A percentile compares a stretch with the other conserved stretches of the same genome.
These are phyloP conservation scores for Lochmaea capreae DNA, from an alignment of 2,888 invertebrate species.

Conservation along the genomic window DNA sequence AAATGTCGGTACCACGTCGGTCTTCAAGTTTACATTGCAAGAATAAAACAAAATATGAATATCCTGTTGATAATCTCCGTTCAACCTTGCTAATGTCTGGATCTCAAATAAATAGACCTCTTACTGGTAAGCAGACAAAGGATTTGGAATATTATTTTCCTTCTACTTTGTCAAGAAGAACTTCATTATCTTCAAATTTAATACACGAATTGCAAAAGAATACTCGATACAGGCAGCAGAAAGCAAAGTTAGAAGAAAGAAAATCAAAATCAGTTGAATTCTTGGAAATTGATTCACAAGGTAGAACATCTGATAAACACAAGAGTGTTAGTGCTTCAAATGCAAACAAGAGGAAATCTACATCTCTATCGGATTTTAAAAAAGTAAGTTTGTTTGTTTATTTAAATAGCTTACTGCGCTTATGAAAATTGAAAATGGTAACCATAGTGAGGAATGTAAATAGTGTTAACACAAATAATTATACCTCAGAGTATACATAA, in stretches of 20 bases:
- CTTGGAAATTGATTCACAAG: slow-evolving; percentile 25
- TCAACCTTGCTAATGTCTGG: slow-evolving; percentile 1
- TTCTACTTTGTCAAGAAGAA: slow-evolving; percentile 35
- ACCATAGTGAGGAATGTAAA: background rate
- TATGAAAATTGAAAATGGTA: background rate
- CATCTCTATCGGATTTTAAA: slow-evolving; percentile 35
- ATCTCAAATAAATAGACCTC: slow-evolving; percentile 3
- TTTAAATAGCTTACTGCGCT: background rate
- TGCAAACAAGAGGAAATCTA: slow-evolving; percentile 33
- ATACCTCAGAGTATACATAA: background rate
- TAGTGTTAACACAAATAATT: background rate
- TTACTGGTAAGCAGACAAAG: background rate
- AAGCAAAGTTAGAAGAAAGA: slow-evolving; percentile 36
- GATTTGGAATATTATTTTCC: background rate
- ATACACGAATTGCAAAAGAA: slow-evolving; percentile 40
- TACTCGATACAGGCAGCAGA: slow-evolving; percentile 37
- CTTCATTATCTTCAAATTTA: slow-evolving; percentile 39
- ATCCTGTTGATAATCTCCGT: background rate
- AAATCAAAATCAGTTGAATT: slow-evolving; percentile 43
- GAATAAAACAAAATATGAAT: slow-evolving; percentile 28
- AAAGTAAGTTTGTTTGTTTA: slow-evolving; percentile 32
- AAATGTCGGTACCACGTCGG: slow-evolving; percentile 37
- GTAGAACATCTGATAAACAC: slow-evolving; percentile 10
- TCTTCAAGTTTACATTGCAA: slow-evolving; percentile 33
- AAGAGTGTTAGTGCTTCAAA: background rate